phyloP scores from a whole-genome alignment of 2,888 invertebrate genomes.

The Himalopsyche tibetana region DNA sequence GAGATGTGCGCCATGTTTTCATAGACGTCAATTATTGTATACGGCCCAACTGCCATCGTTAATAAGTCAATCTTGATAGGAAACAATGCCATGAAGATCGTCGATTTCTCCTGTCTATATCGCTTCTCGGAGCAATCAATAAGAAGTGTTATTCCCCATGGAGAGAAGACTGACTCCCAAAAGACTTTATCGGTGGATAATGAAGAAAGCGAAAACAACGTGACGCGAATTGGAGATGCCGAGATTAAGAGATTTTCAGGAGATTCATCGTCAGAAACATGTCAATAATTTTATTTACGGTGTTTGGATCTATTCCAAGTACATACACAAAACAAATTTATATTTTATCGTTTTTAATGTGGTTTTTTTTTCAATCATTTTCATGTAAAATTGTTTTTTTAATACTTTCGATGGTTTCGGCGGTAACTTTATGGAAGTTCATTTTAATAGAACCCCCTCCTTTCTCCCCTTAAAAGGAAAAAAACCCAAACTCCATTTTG shows the following conservation, averaged over 20 bases:
- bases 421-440: no score
- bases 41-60: constrained; percentile 23
- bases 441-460: no score
- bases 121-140: constrained; percentile 47
- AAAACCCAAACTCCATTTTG: no score
- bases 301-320: no score
- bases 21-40: constrained; percentile 13
- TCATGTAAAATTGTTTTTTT: no score
- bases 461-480: no score
- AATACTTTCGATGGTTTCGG: no score
- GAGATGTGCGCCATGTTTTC: constrained; percentile 2
- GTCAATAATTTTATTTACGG: no score
- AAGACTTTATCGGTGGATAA: constrained; percentile 49
- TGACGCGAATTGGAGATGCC: constrained; percentile 42
- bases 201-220: constrained; percentile 46
- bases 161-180: constrained; percentile 27
- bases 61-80: constrained; percentile 45
- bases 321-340: no score
- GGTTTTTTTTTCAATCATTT: no score
- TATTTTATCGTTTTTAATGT: no score
- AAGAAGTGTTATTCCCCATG: constrained; percentile 52
- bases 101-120: constrained; percentile 50
- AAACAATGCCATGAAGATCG: constrained; percentile 52
- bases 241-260: not conserved
- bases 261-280: not conserved